Base-by-base conservation (phyloP, 2,888 invertebrate genomes). In the Hanleya hanleyi region DNA sequence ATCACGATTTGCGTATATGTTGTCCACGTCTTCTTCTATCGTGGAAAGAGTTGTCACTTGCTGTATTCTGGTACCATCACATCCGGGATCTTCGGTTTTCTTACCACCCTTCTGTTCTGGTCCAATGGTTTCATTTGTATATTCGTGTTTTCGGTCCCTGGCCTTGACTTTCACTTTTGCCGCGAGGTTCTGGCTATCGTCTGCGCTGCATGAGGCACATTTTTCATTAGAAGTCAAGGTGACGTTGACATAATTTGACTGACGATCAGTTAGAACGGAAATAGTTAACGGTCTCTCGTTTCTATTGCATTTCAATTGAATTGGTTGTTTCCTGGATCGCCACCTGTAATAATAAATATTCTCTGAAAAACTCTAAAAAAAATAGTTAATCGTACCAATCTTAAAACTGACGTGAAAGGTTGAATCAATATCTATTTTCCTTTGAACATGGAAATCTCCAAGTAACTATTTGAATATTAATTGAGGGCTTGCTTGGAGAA, bases 221-320 rank as follows among this genome's bases (percentile, higher is more conserved):
- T n/a, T n/a, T n/a, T n/a, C n/a, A n/a, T n/a, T n/a, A n/a, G 57
- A 57, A 12, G 22, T 57, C 29, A 57, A 57, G 9, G 26, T 57
- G 22, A 57, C 57, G 32, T 57, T 57, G 29, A 57, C 57, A 26
- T 57, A 57, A 57, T 32, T 57, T 29, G 57, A 57, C 57, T 57
- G 26, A 22, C 57, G 57, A 4, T 32, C 57, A 29, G 57, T 29
- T 3, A 57, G 4, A 2, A 57, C 57, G 12, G 57, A 57, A 29
- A 57, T 57, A 29, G 22, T 22, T 22, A 57, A 29, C 26, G 57
- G 57, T 29, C 15, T 22, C 4, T 26, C 47, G 22, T 47, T 57
- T 29, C 29, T 22, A 29, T 57, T 22, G 9, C 26, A 22, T 57
- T 18, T 22, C 57, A 4, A 32, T 29, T 22, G 22, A 57, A 22